Percentiles rank a stretch among this genome's conserved stretches.
phyloP scores from a whole-genome alignment of 1,140 invertebrate genomes.

The Aphidius ervi region DNA sequence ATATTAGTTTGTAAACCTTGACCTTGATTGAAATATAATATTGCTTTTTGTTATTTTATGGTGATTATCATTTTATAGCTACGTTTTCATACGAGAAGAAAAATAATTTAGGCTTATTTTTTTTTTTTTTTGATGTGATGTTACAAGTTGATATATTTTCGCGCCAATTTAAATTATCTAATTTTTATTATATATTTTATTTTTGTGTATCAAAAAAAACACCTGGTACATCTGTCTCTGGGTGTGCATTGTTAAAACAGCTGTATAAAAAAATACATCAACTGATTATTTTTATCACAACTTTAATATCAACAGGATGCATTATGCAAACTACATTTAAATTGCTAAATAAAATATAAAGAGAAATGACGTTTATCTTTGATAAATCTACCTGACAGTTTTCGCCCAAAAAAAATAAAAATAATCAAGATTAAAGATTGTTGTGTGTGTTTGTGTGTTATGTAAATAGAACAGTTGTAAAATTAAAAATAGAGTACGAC shows the following conservation, averaged over 20 bases:
- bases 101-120: too few species aligned
- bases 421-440: too few species aligned
- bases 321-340: too few species aligned
- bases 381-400: too few species aligned
- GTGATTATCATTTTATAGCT: slow-evolving; percentile 1
- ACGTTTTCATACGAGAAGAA: too few species aligned
- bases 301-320: slow-evolving; percentile 19
- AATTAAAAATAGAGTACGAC: too few species aligned
- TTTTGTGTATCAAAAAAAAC: slow-evolving; percentile 14
- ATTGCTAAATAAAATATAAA: too few species aligned
- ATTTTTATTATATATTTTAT: too few species aligned
- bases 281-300: slow-evolving; percentile 21
- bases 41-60: neutral
- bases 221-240: slow-evolving; percentile 38
- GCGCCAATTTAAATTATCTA: slow-evolving; percentile 34
- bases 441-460: too few species aligned
- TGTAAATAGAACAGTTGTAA: too few species aligned
- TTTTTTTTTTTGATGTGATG: neutral
- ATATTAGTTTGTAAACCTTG: neutral
- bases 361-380: too few species aligned
- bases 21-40: neutral
- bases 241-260: slow-evolving; percentile 28
- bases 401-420: too few species aligned
- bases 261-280: slow-evolving; percentile 33
- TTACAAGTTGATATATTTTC: slow-evolving; percentile 22